Conservation (phyloP, 2,797 vertebrate species). For the Acanthornis magna region DNA sequence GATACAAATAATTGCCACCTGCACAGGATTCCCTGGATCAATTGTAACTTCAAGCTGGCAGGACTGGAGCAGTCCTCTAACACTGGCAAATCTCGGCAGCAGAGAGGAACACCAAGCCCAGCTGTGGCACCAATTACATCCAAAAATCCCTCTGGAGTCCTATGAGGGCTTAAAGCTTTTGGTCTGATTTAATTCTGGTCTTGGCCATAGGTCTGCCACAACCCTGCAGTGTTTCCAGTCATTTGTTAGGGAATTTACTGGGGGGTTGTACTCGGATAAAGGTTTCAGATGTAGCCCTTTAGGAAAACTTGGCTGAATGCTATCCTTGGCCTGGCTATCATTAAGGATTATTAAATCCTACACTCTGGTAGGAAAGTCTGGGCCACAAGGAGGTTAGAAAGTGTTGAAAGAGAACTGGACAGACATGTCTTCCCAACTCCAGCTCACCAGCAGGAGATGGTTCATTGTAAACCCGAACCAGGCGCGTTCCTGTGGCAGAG, state of each 20-base stretch:
- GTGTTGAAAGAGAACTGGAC: slow-evolving; percentile 48
- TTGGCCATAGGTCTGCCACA: not conserved
- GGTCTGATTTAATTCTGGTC: not conserved
- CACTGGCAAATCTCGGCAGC: not conserved
- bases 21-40: not conserved
- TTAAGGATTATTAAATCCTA: slow-evolving; percentile 32
- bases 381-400: slow-evolving; percentile 14
- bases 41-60: not conserved
- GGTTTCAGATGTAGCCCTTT: slow-evolving; percentile 10
- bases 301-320: slow-evolving; percentile 3
- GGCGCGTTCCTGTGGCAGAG: rapidly evolving
- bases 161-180: not conserved
- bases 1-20: not conserved
- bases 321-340: not conserved
- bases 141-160: not conserved
- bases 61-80: not conserved
- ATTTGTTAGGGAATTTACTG: not conserved
- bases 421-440: slow-evolving; percentile 3
- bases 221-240: not conserved
- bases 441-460: not conserved
- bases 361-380: not conserved
- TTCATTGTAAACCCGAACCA: not conserved
- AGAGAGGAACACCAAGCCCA: not conserved
- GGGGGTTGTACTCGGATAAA: not conserved
- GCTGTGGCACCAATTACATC: not conserved